Conservation (phyloP, 2,113 vertebrate species). For the Panthera leo region DNA sequence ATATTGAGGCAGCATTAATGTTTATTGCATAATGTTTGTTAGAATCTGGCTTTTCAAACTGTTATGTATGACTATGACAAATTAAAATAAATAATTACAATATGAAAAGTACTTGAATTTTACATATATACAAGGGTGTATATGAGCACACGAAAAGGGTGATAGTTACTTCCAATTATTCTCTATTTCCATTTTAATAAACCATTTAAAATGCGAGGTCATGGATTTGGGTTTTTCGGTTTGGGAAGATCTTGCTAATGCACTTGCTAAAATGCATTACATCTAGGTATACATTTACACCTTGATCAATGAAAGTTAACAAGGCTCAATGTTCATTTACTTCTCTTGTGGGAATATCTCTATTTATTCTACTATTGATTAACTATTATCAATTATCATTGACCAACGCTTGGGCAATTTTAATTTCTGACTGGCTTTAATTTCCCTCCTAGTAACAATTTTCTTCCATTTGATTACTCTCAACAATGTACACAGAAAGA, state of each 20-base stretch:
- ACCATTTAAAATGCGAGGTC: constrained; percentile 30
- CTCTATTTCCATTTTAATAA: constrained; percentile 9
- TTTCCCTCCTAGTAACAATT: background rate
- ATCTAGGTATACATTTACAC: constrained; percentile 6
- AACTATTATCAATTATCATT: background rate
- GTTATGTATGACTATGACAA: background rate
- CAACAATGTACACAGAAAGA: background rate
- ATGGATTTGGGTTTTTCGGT: background rate
- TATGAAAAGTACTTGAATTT: background rate
- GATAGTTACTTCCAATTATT: background rate
- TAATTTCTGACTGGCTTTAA: background rate
- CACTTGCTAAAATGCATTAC: background rate
- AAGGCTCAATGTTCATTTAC: constrained; percentile 9
- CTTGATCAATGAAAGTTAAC: constrained; percentile 43
- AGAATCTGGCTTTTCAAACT: background rate
- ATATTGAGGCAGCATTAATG: background rate
- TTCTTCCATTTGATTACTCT: background rate
- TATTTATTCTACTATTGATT: background rate
- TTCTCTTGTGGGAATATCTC: background rate
- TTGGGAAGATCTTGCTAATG: constrained; percentile 7
- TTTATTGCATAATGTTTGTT: background rate
- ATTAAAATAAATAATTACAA: background rate
- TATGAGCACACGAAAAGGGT: background rate
- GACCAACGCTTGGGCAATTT: background rate
- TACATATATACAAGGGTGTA: background rate